phyloP scores from a whole-genome alignment of 1,140 invertebrate genomes.

The Cydia fagiglandana region DNA sequence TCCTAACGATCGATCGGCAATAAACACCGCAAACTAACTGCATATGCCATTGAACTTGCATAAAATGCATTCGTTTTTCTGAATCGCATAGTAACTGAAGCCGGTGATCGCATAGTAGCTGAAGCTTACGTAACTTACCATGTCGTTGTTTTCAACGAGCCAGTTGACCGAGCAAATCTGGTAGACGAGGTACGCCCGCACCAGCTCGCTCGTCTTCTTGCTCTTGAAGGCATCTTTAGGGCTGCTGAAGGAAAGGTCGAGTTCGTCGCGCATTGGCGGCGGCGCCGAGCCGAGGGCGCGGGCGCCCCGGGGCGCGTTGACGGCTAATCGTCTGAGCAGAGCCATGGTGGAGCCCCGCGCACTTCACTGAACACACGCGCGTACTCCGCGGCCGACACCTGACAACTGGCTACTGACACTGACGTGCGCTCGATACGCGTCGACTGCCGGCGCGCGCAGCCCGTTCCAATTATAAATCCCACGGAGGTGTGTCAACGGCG shows the following conservation, averaged over 20 bases:
- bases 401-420: constrained; percentile 60
- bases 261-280: constrained; percentile 81
- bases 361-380: constrained; percentile 59
- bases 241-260: constrained; percentile 94
- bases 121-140: constrained; percentile 83
- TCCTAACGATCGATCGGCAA: constrained; percentile 14
- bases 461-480: constrained; percentile 71
- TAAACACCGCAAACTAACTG: background rate
- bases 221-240: constrained; percentile 92
- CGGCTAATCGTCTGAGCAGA: constrained; percentile 67
- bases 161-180: constrained; percentile 93
- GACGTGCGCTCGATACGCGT: constrained; percentile 66
- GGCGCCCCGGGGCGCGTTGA: constrained; percentile 59
- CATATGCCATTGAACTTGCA: constrained; percentile 12
- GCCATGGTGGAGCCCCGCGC: constrained; percentile 65
- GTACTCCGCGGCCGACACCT: constrained; percentile 56
- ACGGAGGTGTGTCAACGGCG: constrained; percentile 68
- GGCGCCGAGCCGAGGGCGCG: constrained; percentile 60
- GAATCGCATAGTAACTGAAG: background rate
- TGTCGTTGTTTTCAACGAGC: constrained; percentile 96
- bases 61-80: background rate
- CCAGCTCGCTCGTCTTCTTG: constrained; percentile 96
- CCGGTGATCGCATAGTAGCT: background rate
- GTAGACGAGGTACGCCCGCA: constrained; percentile 96
- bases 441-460: constrained; percentile 62